Evolutionary conservation across 2,797 vertebrate species (phyloP), one percentile per base, ranked within the genome.

Genomic region (Danio tinwini): DNA sequence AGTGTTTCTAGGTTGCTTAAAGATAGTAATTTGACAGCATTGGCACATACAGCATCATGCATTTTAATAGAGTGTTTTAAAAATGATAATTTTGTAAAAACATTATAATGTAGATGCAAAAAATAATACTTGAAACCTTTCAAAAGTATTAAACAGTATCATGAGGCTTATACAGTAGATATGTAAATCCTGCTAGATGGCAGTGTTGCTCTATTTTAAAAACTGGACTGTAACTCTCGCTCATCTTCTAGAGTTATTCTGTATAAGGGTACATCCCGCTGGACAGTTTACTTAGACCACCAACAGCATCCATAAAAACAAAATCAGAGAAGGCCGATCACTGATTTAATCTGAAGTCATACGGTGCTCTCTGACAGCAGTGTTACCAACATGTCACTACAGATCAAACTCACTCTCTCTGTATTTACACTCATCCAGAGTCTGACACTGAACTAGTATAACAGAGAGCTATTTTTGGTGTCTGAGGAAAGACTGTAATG

Each of bases 131-230:
- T 74, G 12, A 21, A 49, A 49, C 21, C 45, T 5, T 5, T 50
- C 14, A 21, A 14, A 21, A 19, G 29, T 39, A 19, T 56, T 14
- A 47, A 16, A 56, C 17, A 53, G 9, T 29, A 6, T 61, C 63
- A 16, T 61, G 13, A 14, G 11, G 45, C 9, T n/a, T 17, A 58
- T 61, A 13, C 5, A 58, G 14, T 67, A 39, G 19, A 12, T 5
- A 21, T 7, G 19, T 52, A 81, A 8, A 14, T 21, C n/a, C 39
- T 86, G 88, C 91, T 93, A 94, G 94, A 91, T 92, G 94, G 93
- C 94, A 92, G 89, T 94, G 89, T 94, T 94, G 92, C 85, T 88
- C 92, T 65, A 80, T 76, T 65, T 59, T 40, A 75, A 47, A 67
- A 55, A 50, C 37, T 45, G 5, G 21, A 19, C 7, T 17, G 13